These are phyloP conservation scores for Allacma fusca DNA, from an alignment of 2,888 invertebrate species.

Conservation along the genomic window DNA sequence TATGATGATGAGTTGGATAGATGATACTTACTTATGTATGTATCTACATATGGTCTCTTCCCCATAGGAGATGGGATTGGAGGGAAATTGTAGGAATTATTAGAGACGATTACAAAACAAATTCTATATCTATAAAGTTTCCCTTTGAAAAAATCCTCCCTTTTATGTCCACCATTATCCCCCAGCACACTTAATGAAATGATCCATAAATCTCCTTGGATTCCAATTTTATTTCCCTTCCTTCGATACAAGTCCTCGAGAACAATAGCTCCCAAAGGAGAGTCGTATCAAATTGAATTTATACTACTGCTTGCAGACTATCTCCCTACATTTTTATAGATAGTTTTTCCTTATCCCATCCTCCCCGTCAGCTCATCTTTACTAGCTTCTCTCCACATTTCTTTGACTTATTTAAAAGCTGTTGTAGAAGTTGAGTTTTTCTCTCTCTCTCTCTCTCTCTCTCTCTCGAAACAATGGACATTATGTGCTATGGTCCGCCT, in stretches of 20 bases:
- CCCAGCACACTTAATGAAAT: conserved; percentile 36
- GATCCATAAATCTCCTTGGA: conserved; percentile 37
- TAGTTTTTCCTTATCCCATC: conserved; percentile 1
- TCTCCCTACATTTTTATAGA: no score
- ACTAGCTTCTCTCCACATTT: no score
- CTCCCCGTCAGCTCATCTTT: no score
- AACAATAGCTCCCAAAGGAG: not conserved
- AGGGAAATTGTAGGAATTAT: no score
- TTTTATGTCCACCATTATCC: conserved; percentile 31
- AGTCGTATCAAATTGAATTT: conserved; percentile 42
- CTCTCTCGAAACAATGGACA: no score
- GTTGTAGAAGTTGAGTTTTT: no score
- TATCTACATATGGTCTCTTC: no score
- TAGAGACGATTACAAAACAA: not conserved
- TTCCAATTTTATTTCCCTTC: conserved; percentile 39
- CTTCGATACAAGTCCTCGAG: conserved; percentile 17
- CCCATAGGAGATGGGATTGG: no score
- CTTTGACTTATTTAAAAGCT: no score
- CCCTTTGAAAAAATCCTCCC: conserved; percentile 24
- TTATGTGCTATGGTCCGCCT: no score
- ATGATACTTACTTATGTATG: not conserved
- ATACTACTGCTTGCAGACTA: conserved; percentile 18
- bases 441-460: no score
- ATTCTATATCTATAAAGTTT: conserved; percentile 11
- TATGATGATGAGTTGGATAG: conserved; percentile 7